phyloP scores from a whole-genome alignment of 2,113 vertebrate genomes.

The Colinus virginianus region DNA sequence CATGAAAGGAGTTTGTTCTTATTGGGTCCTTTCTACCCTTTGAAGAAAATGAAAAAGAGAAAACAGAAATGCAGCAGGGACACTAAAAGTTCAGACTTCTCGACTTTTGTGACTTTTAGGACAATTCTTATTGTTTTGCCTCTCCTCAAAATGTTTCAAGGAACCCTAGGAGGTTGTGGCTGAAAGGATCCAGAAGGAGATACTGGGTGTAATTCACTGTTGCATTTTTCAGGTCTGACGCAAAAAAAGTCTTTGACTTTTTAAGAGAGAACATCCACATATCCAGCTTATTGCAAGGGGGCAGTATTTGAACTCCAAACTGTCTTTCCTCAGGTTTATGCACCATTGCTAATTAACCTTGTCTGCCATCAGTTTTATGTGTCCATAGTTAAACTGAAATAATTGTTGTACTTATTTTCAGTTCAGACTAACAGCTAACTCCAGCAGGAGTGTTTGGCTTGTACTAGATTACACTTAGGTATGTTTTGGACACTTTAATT shows the following conservation, averaged over 20 bases:
- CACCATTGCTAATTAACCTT: not conserved
- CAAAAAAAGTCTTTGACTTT: not conserved
- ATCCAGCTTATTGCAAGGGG: not conserved
- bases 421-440: not conserved
- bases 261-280: not conserved
- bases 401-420: not conserved
- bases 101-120: not conserved
- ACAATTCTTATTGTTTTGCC: not conserved
- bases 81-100: not conserved
- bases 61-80: not conserved
- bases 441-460: not conserved
- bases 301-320: accelerated
- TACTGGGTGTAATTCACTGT: not conserved
- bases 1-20: not conserved
- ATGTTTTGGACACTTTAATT: not conserved
- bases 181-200: not conserved
- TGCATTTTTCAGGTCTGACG: not conserved
- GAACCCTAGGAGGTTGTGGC: not conserved
- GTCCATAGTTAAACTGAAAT: not conserved
- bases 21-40: not conserved
- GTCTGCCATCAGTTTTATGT: not conserved
- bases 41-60: not conserved
- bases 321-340: not conserved
- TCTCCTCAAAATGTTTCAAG: not conserved
- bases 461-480: not conserved